Evolutionary conservation across 2,113 vertebrate genomes (phyloP), one percentile per base, ranked within the genome.

Genomic region (Ictalurus furcatus): DNA sequence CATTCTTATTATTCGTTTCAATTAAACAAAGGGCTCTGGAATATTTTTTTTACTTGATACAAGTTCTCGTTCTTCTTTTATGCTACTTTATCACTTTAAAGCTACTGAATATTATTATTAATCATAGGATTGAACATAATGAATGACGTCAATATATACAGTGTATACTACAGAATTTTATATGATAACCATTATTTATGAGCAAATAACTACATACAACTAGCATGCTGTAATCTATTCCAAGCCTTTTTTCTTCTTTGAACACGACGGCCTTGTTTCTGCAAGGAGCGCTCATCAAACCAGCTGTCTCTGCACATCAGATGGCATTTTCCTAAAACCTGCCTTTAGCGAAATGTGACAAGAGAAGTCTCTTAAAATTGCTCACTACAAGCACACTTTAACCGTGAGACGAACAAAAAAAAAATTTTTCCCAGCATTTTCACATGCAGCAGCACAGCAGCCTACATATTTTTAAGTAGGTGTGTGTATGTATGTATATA

Each of bases 221-320:
- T 37, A 80, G 52, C 23, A 37, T 9, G 63, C 8, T 63, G 54
- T 85, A 84, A 87, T 74, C 34, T 67, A 76, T 52, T 84, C 82
- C 74, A 37, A 37, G 58, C 44, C 34, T 54, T 54, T 76, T 74
- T 67, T 84, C 25, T 90, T 65, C 61, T 48, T 19, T 4, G 67
- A 78, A 84, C 90, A 91, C 58, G 76, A 78, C 74, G 90, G 74
- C 73, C 67, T 89, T 86, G 92, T 92, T 85, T 48, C 89, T 90
- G 69, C 84, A 82, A 34, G 83, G 34, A 85, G 61, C 59, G 85
- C 84, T 92, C 79, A 90, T 90, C 82, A 92, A 91, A 92, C 37
- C 91, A 92, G 92, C 92, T 91, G 94, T 93, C 94, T 91, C 88
- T 65, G 87, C 89, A 89, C 92, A 94, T 94, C 89, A 92, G 87